phyloP scores from a whole-genome alignment of 2,888 invertebrate genomes.

The Eupelmus urozonus region DNA sequence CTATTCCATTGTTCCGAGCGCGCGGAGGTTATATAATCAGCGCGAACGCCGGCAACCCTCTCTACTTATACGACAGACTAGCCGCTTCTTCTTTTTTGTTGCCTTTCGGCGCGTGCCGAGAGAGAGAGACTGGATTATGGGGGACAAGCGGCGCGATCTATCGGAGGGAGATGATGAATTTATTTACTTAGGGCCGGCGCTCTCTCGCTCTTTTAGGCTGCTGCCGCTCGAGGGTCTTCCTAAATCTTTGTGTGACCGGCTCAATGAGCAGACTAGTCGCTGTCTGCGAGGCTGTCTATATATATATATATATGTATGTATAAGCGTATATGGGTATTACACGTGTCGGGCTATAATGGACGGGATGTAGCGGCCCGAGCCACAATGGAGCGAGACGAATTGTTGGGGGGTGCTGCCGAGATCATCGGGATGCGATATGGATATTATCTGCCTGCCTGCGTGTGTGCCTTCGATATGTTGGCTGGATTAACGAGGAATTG shows the following conservation, averaged over 20 bases:
- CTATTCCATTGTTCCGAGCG: constrained; percentile 73
- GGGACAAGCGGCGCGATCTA: not conserved
- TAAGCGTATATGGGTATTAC: not conserved
- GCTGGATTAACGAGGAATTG: constrained; percentile 25
- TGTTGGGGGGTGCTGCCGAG: not conserved
- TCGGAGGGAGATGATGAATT: constrained; percentile 27
- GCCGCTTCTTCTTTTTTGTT: not conserved
- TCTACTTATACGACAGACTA: not conserved
- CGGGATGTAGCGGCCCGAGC: constrained; percentile 19
- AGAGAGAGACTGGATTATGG: not conserved
- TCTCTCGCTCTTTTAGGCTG: not conserved
- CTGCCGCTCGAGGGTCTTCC: no score
- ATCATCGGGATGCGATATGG: not conserved
- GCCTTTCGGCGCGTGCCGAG: not conserved
- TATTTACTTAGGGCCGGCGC: constrained; percentile 24
- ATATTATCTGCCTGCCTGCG: not conserved
- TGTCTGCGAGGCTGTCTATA: not conserved
- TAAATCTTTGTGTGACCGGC: no score
- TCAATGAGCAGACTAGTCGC: no score
- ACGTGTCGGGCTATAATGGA: constrained; percentile 5
- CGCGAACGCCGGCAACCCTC: constrained; percentile 7
- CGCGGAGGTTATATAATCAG: constrained; percentile 74
- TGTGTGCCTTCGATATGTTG: not conserved
- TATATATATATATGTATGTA: not conserved
- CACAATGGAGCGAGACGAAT: constrained; percentile 25